phyloP scores from a whole-genome alignment of 1,140 invertebrate species.

The Thrips palmi region DNA sequence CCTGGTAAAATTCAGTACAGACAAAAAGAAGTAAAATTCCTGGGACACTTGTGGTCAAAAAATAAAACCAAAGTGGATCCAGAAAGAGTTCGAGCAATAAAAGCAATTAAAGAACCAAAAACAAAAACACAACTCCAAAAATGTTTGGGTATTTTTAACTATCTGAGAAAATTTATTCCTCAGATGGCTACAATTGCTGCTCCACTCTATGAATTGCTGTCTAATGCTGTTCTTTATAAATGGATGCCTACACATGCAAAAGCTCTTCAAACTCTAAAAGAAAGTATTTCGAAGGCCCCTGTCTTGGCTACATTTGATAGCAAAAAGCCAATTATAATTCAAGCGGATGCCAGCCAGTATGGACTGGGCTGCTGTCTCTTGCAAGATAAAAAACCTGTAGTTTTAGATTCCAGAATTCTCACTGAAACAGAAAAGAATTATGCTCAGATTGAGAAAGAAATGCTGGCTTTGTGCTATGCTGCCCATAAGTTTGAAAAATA shows the following conservation, averaged over 20 bases:
- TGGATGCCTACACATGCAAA: slow-evolving; percentile 19
- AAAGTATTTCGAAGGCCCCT: slow-evolving; percentile 14
- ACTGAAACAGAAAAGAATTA: slow-evolving; percentile 16
- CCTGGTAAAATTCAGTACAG: slow-evolving; percentile 22
- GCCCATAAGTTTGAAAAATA: slow-evolving; percentile 16
- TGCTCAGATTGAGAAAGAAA: slow-evolving; percentile 16
- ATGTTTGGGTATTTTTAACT: slow-evolving; percentile 22
- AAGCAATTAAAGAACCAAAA: slow-evolving; percentile 18
- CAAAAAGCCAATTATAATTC: slow-evolving; percentile 12
- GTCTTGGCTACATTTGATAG: slow-evolving; percentile 16
- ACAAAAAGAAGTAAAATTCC: slow-evolving; percentile 19
- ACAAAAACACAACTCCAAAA: slow-evolving; percentile 20
- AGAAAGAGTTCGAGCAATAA: slow-evolving; percentile 21
- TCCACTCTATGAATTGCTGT: slow-evolving; percentile 21
- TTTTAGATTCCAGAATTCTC: slow-evolving; percentile 19
- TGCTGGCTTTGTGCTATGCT: slow-evolving; percentile 16
- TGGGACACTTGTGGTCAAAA: slow-evolving; percentile 19
- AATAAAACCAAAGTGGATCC: slow-evolving; percentile 21
- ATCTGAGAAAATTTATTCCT: slow-evolving; percentile 21
- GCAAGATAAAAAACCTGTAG: slow-evolving; percentile 19
- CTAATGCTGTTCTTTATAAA: slow-evolving; percentile 21
- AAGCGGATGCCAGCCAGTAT: slow-evolving; percentile 7
- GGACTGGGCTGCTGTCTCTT: slow-evolving; percentile 15
- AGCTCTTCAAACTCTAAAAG: slow-evolving; percentile 21
- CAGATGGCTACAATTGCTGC: slow-evolving; percentile 21